Base-by-base conservation (phyloP, 2,888 invertebrate species). In the Campaea margaritaria region DNA sequence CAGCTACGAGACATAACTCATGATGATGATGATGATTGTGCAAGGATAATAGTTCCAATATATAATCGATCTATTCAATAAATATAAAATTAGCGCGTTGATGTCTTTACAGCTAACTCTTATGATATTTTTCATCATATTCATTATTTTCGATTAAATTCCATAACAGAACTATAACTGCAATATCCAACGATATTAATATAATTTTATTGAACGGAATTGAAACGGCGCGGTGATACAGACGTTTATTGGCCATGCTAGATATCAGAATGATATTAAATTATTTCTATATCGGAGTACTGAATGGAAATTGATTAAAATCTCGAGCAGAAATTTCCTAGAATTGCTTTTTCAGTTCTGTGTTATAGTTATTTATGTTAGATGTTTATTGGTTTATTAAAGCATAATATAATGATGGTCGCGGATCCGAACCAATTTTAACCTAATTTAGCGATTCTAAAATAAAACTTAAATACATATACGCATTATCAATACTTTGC, bases 261-360 rank as follows among this genome's bases (percentile, higher is more conserved):
- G 41, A 61, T 57, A 63, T 62, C 60, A 48, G 62, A 51, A 68
- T 73, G 67, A 71, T 75, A 71, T 74, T 66, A 65, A 52, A 68
- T 75, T 65, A 69, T 74, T 64, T 31, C 7, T 31, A 9, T 7
- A 39, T 47, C 14, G 13, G 13, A 47, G 28, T 14, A 63, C 34
- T 44, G 14, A 27, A 34, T 53, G 49, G 55, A 46, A 45, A 47
- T 57, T 41, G 50, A 42, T 60, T 60, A 34, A n/a, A 21, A 21
- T 21, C 21, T 21, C 21, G 21, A 21, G 21, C 21, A 21, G 21
- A 21, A 21, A 21, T n/a, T n/a, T n/a, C n/a, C 21, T 21, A 21
- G 21, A 2, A 21, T 21, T 21, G 5, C 21, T 21, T 21, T 21
- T 5, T 21, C 21, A 21, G 2, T 21, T 21, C 21, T 5, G 3